Base-by-base conservation (phyloP, 2,113 vertebrate genomes). In the Pimephales promelas region DNA sequence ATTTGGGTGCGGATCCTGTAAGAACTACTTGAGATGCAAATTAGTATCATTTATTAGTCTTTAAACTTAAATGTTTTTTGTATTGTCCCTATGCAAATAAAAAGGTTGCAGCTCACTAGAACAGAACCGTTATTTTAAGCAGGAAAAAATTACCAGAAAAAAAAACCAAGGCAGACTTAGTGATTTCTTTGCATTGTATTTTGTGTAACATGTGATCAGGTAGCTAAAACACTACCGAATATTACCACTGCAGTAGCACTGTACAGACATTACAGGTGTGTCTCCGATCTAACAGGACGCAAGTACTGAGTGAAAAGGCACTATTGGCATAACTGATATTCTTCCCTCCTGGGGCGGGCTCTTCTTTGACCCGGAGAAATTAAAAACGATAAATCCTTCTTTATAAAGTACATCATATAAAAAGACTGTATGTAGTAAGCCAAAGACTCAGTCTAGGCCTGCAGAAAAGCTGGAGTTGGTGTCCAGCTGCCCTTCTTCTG, bases 211-310 rank as follows among this genome's bases (percentile, higher is more conserved):
- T 89, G 92, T 90, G 88, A 88, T 36, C 88, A 75, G 86, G 90
- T 95, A 95, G 96, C 96, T 99, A 98, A 97, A 99, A 99, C 96
- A 94, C 96, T 95, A 96, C 97, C 93, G 31, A 66, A 71, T n/a
- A 95, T 95, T 94, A 92, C 93, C 93, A 95, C 92, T 79, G 80
- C 84, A 89, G 92, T 90, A 95, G 92, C 87, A 91, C 92, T 90
- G n/a, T n/a, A 90, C 79, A 92, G 87, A 94, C 89, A 74, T 66
- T 88, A 89, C 90, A 89, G 82, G 89, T 92, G 93, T 94, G 92
- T 66, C 93, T 89, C 88, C 84, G 89, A 91, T 92, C 88, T 91
- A 89, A 89, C 87, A 66, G 92, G 87, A 92, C 91, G 85, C 82
- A 87, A 78, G 91, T 90, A 91, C 88, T 92, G 89, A 91, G 91